Conservation (phyloP, 1,140 invertebrate species). For the Heliconius hermathena region DNA sequence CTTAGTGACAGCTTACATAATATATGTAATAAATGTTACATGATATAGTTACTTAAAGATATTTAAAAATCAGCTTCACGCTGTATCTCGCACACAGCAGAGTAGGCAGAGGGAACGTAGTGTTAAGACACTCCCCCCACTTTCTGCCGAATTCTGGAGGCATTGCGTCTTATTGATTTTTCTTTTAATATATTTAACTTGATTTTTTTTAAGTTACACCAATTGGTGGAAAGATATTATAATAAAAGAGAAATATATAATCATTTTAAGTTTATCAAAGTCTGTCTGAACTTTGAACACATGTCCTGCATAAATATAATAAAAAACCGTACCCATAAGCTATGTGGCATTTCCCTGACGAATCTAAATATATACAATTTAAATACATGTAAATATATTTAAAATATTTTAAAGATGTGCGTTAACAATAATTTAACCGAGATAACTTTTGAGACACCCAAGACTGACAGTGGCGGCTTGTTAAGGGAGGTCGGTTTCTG, state of each 20-base stretch:
- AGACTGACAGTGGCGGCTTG: conserved; percentile 39
- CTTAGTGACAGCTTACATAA: neutral
- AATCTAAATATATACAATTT: neutral
- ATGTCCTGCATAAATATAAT: neutral
- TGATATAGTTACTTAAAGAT: too few species aligned
- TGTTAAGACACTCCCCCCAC: too few species aligned
- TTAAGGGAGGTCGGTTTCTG: conserved; percentile 40
- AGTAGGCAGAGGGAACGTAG: too few species aligned
- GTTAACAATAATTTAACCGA: neutral
- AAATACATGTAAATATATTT: neutral
- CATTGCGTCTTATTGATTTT: too few species aligned
- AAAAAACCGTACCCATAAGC: neutral
- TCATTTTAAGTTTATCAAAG: too few species aligned
- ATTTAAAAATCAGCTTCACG: too few species aligned
- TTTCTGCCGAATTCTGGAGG: too few species aligned
- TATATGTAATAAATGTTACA: neutral
- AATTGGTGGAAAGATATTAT: too few species aligned
- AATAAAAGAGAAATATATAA: neutral
- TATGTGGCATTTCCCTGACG: neutral
- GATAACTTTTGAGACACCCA: conserved; percentile 24
- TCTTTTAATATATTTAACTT: too few species aligned
- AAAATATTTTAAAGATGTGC: conserved; percentile 5
- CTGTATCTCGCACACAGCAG: too few species aligned
- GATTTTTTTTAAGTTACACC: too few species aligned
- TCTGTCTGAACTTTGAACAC: neutral